Conservation (phyloP, 2,113 vertebrate genomes). For the Podarcis raffonei region DNA sequence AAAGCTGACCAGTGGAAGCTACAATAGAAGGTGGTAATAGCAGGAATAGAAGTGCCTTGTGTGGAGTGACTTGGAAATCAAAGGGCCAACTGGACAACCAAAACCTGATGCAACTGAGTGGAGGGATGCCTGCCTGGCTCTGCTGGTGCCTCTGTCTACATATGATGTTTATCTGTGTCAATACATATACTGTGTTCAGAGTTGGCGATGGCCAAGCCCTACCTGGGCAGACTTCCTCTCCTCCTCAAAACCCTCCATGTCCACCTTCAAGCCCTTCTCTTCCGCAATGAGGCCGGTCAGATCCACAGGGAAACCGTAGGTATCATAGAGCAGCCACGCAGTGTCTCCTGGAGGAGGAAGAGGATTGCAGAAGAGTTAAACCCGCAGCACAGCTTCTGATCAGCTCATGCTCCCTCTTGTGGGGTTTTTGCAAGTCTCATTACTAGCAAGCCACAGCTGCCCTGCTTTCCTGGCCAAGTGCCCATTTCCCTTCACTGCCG, state of each 20-base stretch:
- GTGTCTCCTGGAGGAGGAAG: slow-evolving; percentile 84
- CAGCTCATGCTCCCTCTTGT: too few relatives aligned
- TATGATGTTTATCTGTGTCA: too few relatives aligned
- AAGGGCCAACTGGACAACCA: background rate
- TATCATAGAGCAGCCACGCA: slow-evolving; percentile 96
- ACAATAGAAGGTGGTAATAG: background rate
- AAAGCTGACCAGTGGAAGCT: background rate
- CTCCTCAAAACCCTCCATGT: slow-evolving; percentile 91
- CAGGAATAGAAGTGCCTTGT: background rate
- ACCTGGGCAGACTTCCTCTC: slow-evolving; percentile 95
- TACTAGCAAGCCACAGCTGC: background rate
- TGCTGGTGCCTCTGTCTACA: background rate
- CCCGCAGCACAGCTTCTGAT: too few relatives aligned
- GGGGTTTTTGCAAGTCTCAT: background rate
- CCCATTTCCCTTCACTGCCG: background rate
- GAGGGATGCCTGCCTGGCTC: background rate
- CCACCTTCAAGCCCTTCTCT: slow-evolving; percentile 90
- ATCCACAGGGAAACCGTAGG: slow-evolving; percentile 94
- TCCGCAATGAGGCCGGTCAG: slow-evolving; percentile 95
- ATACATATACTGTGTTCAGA: too few relatives aligned
- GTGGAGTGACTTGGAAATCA: background rate
- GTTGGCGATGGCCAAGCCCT: background rate
- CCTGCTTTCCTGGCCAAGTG: background rate
- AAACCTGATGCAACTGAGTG: background rate
- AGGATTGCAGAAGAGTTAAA: background rate